These are phyloP conservation scores for Cylas formicarius DNA, from an alignment of 1,140 invertebrate species.

Conservation along the genomic window DNA sequence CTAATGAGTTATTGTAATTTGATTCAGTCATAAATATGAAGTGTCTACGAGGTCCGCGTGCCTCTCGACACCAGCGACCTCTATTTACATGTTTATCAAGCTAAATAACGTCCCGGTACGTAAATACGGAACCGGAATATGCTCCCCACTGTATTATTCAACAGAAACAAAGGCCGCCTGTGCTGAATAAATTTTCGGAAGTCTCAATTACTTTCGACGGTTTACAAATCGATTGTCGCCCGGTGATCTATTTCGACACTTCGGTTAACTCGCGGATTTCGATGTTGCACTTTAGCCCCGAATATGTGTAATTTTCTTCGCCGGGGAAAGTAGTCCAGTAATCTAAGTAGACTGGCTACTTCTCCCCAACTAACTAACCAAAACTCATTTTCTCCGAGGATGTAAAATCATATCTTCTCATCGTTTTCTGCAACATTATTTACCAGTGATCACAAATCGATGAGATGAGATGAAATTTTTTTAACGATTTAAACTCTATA, in stretches of 20 bases:
- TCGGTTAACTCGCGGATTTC: too few relatives aligned
- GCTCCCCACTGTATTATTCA: not conserved
- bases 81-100: constrained; percentile 21
- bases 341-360: too few relatives aligned
- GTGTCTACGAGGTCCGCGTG: constrained; percentile 14
- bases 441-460: too few relatives aligned
- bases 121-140: constrained; percentile 22
- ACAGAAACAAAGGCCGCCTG: constrained; percentile 4
- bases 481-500: too few relatives aligned
- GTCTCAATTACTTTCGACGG: constrained; percentile 30
- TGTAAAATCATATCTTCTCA: too few relatives aligned
- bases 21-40: constrained; percentile 35
- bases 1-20: constrained; percentile 36
- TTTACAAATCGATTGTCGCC: constrained; percentile 14
- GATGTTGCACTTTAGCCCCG: too few relatives aligned
- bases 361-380: too few relatives aligned
- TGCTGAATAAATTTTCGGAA: constrained; percentile 35
- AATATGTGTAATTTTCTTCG: too few relatives aligned
- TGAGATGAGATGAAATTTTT: too few relatives aligned
- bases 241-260: constrained; percentile 10
- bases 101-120: constrained; percentile 13
- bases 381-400: too few relatives aligned
- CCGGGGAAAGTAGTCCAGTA: too few relatives aligned
- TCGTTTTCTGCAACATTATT: too few relatives aligned
- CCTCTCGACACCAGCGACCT: constrained; percentile 12